Evolutionary conservation across 2,888 invertebrate genomes (phyloP), one percentile per base, ranked within the genome.

Genomic region (Ellobium chinense): DNA sequence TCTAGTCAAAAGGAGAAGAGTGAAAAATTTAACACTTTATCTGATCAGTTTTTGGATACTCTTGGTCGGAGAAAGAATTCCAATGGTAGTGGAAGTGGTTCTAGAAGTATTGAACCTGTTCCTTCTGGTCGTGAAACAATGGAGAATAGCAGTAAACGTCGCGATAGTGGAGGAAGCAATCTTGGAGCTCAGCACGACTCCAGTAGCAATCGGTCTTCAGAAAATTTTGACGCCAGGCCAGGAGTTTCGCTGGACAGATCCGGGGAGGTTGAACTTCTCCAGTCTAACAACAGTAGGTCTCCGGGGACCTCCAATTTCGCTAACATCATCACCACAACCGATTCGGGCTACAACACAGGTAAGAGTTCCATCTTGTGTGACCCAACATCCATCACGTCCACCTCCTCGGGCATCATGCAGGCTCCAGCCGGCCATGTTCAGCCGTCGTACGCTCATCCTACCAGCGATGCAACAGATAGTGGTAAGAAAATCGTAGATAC

Each of bases 311-410:
- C 60, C 12, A 56, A 46, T 34, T 62, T 75, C 37, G 63, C 77
- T 36, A 75, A 78, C 62, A 78, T 77, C 24, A 62, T 80, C 21
- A 74, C 77, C 39, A 85, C 85, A 36, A 85, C 85, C 0, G 85
- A 85, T 58, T 85, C 85, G 1, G 85, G 85, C 37, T 85, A 85
- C 81, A 85, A 82, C 74, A 85, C 85, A 3, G 85, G 82, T n/a
- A 83, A 72, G 31, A 70, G 81, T 21, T 36, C 39, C 14, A n/a
- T 62, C 39, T 70, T 60, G 1, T n/a, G 2, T 12, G 70, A 75
- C 7, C 73, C 14, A 18, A 56, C 39, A 9, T 31, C 37, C 36
- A 63, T 34, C 27, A 29, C 36, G 14, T 37, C 62, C 24, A 5
- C 54, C 1, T 29, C 27, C 5, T 18, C 2, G 4, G 14, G 54